Conservation (phyloP, 2,797 vertebrate species). For the Coregonus sp. region DNA sequence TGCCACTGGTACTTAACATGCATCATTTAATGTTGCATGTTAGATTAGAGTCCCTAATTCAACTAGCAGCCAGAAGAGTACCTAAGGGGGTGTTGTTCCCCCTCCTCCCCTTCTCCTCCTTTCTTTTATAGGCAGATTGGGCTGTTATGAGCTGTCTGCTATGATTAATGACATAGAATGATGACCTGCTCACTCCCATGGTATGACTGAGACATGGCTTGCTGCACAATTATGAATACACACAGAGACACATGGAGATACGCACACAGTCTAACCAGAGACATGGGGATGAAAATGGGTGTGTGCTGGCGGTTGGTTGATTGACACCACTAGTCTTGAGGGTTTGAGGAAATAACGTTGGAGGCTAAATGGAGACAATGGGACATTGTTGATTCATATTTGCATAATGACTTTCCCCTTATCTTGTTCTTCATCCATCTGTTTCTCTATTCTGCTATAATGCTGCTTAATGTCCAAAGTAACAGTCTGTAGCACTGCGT, state of each 20-base stretch:
- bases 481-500: neutral
- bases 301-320: neutral
- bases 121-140: constrained; percentile 76
- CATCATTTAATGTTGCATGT: constrained; percentile 23
- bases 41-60: constrained; percentile 44
- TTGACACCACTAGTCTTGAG: neutral
- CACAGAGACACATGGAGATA: constrained; percentile 37
- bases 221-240: constrained; percentile 44
- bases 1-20: neutral
- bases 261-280: constrained; percentile 5
- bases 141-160: constrained; percentile 68
- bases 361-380: neutral
- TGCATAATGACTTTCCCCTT: neutral
- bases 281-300: neutral
- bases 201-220: constrained; percentile 55
- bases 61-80: constrained; percentile 31
- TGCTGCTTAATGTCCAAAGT: too few relatives aligned
- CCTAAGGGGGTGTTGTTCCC: neutral
- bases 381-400: neutral
- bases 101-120: constrained; percentile 25
- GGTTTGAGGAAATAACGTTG: neutral
- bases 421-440: neutral
- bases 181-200: constrained; percentile 74
- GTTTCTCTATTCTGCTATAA: too few relatives aligned
- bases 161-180: constrained; percentile 74